A percentile compares a stretch with the other conserved stretches of the same genome.
phyloP scores from a whole-genome alignment of 2,113 vertebrate genomes.

The Athene noctua region DNA sequence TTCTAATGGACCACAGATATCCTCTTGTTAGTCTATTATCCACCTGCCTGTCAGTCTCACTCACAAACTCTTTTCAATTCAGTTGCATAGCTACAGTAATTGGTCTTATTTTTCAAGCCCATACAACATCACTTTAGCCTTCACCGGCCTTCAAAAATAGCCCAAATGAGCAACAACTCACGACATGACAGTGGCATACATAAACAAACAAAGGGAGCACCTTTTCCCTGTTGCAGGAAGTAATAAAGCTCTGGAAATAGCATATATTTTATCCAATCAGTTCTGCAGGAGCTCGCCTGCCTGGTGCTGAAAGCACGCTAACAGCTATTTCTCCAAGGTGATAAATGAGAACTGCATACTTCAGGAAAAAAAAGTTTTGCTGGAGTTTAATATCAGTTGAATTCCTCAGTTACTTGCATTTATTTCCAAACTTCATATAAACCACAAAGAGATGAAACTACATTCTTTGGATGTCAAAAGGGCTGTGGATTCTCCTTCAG shows the following conservation, averaged over 20 bases:
- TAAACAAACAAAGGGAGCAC: neutral
- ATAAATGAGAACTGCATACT: rapidly evolving
- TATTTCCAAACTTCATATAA: neutral
- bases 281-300: neutral
- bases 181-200: neutral
- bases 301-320: neutral
- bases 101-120: neutral
- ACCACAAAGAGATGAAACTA: neutral
- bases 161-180: neutral
- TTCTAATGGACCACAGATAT: neutral
- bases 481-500: neutral
- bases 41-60: neutral
- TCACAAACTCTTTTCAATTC: constrained; percentile 5
- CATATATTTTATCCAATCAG: neutral
- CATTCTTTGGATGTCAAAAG: neutral
- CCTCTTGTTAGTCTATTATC: neutral
- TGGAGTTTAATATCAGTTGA: neutral
- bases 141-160: neutral
- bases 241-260: neutral
- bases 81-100: constrained; percentile 23
- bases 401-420: neutral
- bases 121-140: neutral
- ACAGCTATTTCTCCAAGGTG: neutral
- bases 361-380: neutral
- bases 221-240: neutral